Percentiles rank a stretch among this genome's conserved stretches.
These are phyloP conservation scores for Ardeotis arabs DNA, from an alignment of 2,113 vertebrate genomes.

Conservation along the genomic window DNA sequence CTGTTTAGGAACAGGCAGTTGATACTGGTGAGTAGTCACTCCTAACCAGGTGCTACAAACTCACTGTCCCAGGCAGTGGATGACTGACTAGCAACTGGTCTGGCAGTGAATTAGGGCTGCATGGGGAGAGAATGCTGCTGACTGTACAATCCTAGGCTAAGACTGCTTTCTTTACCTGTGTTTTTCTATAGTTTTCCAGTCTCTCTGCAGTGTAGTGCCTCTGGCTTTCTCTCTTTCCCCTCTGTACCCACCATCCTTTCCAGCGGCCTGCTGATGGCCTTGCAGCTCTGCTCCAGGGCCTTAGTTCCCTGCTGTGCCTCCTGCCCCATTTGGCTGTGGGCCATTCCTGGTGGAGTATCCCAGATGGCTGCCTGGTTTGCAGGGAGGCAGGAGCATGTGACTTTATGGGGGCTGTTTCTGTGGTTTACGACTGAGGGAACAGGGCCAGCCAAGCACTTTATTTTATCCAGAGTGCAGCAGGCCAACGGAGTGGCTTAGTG, in stretches of 20 bases:
- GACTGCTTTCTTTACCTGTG: background rate
- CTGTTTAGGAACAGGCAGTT: background rate
- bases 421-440: background rate
- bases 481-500: background rate
- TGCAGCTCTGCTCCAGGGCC: rapidly evolving
- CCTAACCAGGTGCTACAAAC: background rate
- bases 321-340: background rate
- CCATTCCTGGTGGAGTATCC: background rate
- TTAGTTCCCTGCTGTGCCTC: rapidly evolving
- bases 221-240: background rate
- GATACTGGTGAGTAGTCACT: background rate
- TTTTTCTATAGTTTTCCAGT: background rate
- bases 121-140: background rate
- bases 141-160: too few relatives aligned
- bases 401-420: background rate
- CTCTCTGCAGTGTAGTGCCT: background rate
- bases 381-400: background rate
- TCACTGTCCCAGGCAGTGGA: background rate
- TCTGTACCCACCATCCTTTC: background rate
- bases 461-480: background rate
- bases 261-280: background rate
- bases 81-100: background rate
- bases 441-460: background rate
- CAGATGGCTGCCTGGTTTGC: background rate
- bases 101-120: rapidly evolving